Evolutionary conservation across 1,140 invertebrate genomes (phyloP), one percentile per base, ranked within the genome.

Genomic region (Zelostemma sp.): DNA sequence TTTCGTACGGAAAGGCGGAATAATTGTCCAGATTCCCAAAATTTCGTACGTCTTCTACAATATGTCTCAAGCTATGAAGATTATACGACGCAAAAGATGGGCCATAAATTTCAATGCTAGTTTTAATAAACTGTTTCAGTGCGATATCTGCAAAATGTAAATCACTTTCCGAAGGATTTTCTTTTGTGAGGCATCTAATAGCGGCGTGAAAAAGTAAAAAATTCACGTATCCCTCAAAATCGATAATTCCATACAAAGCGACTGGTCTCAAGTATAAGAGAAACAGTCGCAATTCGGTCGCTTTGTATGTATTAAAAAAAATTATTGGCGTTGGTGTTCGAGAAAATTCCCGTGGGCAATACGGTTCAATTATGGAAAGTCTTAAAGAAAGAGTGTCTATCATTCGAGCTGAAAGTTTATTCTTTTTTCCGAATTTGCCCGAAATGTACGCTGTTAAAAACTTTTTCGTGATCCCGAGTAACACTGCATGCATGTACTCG

Each of bases 401-500:
- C 5, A 21, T 2, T 6, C 0, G 11, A 14, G 0, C 8, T 17
- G 0, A 6, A 14, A 69, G 6, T 55, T 55, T 41, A 0, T 15
- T 41, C 0, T 43, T 0, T 56, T 56, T 56, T n/a, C 16, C 41
- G 43, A 43, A 67, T 47, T 56, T 60, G 19, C 69, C 66, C 18
- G 18, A 18, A 5, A 68, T 14, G 45, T 28, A 59, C 19, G 53
- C 53, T 19, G 6, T 8, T 0, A 75, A 33, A 0, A 65, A 5
- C 61, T 63, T 64, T 62, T 74, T 76, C 0, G 63, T 17, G 1
- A 54, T 33, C 0, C 66, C 69, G 12, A 71, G 12, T 15, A 51
- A 60, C 25, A 68, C 65, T 8, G 56, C 28, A 28, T 74, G 72
- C 63, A 70, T 71, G n/a, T 48, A 54, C 1, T 73, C 67, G 35